Evolutionary conservation across 2,797 vertebrate genomes (phyloP).

Genomic region (Chaetophractus vellerosus): DNA sequence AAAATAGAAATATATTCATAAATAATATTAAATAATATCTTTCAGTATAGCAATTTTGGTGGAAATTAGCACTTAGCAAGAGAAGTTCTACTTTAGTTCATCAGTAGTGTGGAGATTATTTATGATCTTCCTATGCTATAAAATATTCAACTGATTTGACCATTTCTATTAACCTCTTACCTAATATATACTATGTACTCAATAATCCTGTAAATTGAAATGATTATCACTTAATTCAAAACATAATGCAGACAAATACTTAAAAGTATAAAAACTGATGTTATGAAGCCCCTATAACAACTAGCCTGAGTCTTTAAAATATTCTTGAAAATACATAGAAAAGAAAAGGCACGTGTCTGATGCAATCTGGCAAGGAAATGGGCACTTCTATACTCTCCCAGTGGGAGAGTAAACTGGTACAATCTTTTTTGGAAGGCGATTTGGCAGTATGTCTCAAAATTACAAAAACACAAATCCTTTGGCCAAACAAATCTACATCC

Average conservation of each 20-base stretch:
- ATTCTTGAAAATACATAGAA: not conserved
- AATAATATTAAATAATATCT: not conserved
- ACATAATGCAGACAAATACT: not conserved
- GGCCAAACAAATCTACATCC: slow-evolving; percentile 56
- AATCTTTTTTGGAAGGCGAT: slow-evolving; percentile 60
- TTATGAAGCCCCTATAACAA: not conserved
- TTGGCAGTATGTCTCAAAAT: slow-evolving; percentile 46
- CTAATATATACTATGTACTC: not conserved
- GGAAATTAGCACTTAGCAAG: slow-evolving; percentile 19
- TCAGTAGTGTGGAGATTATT: slow-evolving; percentile 25
- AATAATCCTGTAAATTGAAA: not conserved
- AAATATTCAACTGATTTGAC: not conserved
- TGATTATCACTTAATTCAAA: slow-evolving; percentile 1
- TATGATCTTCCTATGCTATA: not conserved
- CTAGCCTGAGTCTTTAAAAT: not conserved
- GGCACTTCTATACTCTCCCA: not conserved
- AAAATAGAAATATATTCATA: not conserved
- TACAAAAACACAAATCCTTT: slow-evolving; percentile 58
- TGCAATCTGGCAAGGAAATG: not conserved
- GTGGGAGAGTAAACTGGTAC: slow-evolving; percentile 54
- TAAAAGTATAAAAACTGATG: not conserved
- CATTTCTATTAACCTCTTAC: not conserved
- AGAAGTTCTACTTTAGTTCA: slow-evolving; percentile 1
- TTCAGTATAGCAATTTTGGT: not conserved
- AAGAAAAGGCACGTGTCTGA: not conserved